Conservation (phyloP, 1,140 invertebrate genomes). For the Drosophila mojavensis region DNA sequence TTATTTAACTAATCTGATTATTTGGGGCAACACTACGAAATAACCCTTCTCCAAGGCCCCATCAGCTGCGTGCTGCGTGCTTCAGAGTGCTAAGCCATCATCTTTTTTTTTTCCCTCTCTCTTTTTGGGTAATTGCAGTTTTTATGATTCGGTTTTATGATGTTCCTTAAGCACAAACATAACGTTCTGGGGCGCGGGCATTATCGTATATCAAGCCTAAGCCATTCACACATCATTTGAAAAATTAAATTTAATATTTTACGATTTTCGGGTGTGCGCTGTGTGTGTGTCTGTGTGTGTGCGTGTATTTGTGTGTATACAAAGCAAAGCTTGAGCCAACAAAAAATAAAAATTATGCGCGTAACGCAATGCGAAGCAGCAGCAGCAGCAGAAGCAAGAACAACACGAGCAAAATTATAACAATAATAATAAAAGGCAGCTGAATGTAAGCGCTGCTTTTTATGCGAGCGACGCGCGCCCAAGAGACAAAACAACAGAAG, state of each 20-base stretch:
- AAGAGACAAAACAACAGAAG: slow-evolving; percentile 46
- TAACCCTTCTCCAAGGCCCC: slow-evolving; percentile 12
- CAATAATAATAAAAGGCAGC: slow-evolving; percentile 77
- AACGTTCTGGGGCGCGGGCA: slow-evolving; percentile 49
- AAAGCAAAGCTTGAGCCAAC: slow-evolving; percentile 55
- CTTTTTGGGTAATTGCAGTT: slow-evolving; percentile 39
- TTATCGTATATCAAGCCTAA: slow-evolving; percentile 79
- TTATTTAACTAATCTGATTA: slow-evolving; percentile 2
- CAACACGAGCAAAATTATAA: slow-evolving; percentile 67
- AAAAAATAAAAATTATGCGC: slow-evolving; percentile 66
- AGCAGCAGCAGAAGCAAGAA: slow-evolving; percentile 32
- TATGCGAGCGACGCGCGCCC: slow-evolving; percentile 55
- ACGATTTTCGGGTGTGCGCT: slow-evolving; percentile 67
- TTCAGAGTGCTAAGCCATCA: slow-evolving; percentile 1
- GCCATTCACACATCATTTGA: slow-evolving; percentile 81
- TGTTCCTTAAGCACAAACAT: slow-evolving; percentile 46
- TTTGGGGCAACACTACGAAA: background rate
- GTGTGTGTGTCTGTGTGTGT: slow-evolving; percentile 13
- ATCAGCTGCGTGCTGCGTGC: background rate
- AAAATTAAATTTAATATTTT: slow-evolving; percentile 83
- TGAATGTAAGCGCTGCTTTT: slow-evolving; percentile 67
- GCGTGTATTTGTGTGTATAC: slow-evolving; percentile 24
- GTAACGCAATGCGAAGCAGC: slow-evolving; percentile 65
- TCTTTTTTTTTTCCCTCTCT: background rate
- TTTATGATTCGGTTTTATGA: slow-evolving; percentile 50